Base-by-base conservation (phyloP, 2,113 vertebrate genomes). In the Athene noctua region DNA sequence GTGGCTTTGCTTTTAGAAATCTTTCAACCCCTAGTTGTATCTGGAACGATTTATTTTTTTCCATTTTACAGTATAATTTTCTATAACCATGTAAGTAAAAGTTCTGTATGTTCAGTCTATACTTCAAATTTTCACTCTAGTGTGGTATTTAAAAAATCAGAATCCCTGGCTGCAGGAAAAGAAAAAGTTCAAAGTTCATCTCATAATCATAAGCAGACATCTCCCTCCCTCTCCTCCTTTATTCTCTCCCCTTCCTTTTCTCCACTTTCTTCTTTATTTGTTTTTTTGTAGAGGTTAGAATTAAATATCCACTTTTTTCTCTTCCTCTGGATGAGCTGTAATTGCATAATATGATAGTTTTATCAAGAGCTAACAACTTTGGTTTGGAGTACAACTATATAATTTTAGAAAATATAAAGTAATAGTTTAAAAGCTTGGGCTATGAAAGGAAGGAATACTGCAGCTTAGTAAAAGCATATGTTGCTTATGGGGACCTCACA, bases 401-500 rank as follows among this genome's bases (percentile, higher is more conserved):
- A 93, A 96, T 97, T 72, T 80, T 90, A 91, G 86, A 97, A 98
- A 97, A 97, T 87, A 95, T 68, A 96, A 96, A 98, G 81, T 87
- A 97, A 92, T 82, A 42, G 94, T 98, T 97, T 96, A 94, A 93
- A 96, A 97, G 86, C 90, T 93, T 86, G 93, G 72, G 40, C 94
- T 97, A 90, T 86, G 94, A 95, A 97, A 97, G 92, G 90, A 96
- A 97, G 78, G 87, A 96, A 84, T 82, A 94, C 65, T 79, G 51
- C 58, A 77, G 93, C 94, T 98, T 98, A 98, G 94, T 98, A 88
- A 98, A 98, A 98, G 98, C 98, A 98, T 97, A 98, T 98, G 98
- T 97, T 97, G 84, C 97, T 97, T 89, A 89, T 92, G 92, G 91
- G 57, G 96, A 98, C 98, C 97, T 98, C 97, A 96, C 95, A 97